A percentile compares a stretch with the other conserved stretches of the same genome.
Conservation (phyloP, 2,888 invertebrate genomes). For the Griposia aprilina region DNA sequence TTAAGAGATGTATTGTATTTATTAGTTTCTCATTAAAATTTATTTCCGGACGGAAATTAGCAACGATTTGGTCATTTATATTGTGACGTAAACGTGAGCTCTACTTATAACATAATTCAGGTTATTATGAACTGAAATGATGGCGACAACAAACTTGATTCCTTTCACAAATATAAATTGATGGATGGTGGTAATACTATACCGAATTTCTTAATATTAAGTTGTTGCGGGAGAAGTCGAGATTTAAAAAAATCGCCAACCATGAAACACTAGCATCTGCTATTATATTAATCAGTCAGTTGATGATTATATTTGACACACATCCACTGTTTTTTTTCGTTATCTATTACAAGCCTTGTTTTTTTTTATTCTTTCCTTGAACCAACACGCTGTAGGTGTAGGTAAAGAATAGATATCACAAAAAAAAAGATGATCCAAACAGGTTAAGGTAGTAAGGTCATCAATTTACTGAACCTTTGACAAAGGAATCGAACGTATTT, state of each 20-base stretch:
- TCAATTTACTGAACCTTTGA: conserved; percentile 62
- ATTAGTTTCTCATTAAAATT: conserved; percentile 10
- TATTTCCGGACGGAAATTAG: conserved; percentile 20
- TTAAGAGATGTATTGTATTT: background rate
- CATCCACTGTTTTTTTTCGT: conserved; percentile 16
- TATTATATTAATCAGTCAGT: conserved; percentile 41
- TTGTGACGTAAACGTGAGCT: background rate
- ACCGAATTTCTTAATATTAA: conserved; percentile 7
- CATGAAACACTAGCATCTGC: conserved; percentile 34
- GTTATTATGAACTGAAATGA: conserved; percentile 1
- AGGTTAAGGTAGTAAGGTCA: conserved; percentile 62
- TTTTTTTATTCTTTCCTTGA: background rate
- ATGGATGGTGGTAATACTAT: background rate
- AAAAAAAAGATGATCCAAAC: conserved; percentile 18
- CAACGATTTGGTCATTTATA: background rate
- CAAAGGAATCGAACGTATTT: conserved; percentile 55
- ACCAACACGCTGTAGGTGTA: background rate
- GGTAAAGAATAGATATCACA: background rate
- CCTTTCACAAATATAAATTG: conserved; percentile 6
- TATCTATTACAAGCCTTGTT: conserved; percentile 11
- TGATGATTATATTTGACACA: conserved; percentile 24
- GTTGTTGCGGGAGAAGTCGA: background rate
- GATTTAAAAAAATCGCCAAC: conserved; percentile 1
- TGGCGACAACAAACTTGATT: background rate
- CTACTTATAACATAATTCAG: background rate